These are phyloP conservation scores for Drosophila macrospina DNA, from an alignment of 2,888 invertebrate species.

Conservation along the genomic window DNA sequence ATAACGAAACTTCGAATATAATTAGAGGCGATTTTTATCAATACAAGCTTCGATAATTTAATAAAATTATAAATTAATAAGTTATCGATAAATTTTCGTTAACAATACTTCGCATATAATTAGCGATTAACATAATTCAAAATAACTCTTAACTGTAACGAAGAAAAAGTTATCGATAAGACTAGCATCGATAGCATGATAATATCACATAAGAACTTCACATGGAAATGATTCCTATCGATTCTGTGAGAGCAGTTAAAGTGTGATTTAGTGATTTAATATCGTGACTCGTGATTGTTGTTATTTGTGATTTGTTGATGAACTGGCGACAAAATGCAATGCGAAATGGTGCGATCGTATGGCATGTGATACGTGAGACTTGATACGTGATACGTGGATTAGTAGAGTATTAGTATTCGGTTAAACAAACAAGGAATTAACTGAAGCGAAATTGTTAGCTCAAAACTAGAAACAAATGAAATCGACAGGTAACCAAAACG, in stretches of 20 bases:
- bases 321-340: constrained; percentile 45
- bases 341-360: constrained; percentile 68
- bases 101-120: too few species aligned
- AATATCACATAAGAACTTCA: too few species aligned
- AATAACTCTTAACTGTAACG: too few species aligned
- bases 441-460: constrained; percentile 61
- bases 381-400: constrained; percentile 28
- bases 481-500: constrained; percentile 15
- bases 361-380: constrained; percentile 22
- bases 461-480: constrained; percentile 55
- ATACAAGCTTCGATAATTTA: too few species aligned
- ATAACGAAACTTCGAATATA: neutral
- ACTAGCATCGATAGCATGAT: neutral
- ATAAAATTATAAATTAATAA: too few species aligned
- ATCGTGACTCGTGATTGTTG: constrained; percentile 3
- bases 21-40: too few species aligned
- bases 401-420: constrained; percentile 45
- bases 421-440: constrained; percentile 14
- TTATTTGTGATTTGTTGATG: constrained; percentile 11
- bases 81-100: neutral
- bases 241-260: neutral
- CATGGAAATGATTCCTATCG: too few species aligned
- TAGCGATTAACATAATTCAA: too few species aligned
- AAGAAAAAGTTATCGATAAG: too few species aligned
- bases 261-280: constrained; percentile 16